Percentiles rank a stretch among this genome's conserved stretches.
Conservation (phyloP, 2,888 invertebrate species). For the Hyles lineata region DNA sequence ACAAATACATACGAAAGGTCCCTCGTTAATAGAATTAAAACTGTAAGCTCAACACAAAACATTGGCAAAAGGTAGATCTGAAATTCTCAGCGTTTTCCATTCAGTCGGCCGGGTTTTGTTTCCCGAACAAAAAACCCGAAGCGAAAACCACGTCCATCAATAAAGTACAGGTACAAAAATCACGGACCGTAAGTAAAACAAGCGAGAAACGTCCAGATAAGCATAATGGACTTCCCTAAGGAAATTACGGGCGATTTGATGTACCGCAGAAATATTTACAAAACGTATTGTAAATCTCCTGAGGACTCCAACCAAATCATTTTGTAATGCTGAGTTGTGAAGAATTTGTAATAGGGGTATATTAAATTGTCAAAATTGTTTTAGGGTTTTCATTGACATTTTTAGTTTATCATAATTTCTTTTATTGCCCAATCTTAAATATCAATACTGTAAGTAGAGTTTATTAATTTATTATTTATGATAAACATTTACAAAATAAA, state of each 20-base stretch:
- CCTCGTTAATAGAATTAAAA: too few species aligned
- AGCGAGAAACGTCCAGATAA: slow-evolving; percentile 37
- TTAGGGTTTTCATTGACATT: too few species aligned
- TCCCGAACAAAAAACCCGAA: background rate
- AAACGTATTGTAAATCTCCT: slow-evolving; percentile 47
- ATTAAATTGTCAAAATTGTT: background rate
- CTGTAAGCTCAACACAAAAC: too few species aligned
- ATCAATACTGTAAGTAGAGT: too few species aligned
- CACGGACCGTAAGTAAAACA: slow-evolving; percentile 15
- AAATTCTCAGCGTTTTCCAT: background rate
- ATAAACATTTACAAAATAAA: too few species aligned
- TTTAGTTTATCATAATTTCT: too few species aligned
- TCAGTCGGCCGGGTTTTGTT: background rate
- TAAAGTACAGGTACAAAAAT: slow-evolving; percentile 16
- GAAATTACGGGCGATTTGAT: slow-evolving; percentile 50
- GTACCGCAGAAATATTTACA: slow-evolving; percentile 51
- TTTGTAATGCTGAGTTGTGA: slow-evolving; percentile 27
- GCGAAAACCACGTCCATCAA: background rate
- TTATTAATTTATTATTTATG: too few species aligned
- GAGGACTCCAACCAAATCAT: slow-evolving; percentile 40
- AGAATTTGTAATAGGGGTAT: background rate
- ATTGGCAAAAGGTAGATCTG: too few species aligned
- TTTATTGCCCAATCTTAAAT: too few species aligned
- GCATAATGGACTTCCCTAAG: slow-evolving; percentile 50
- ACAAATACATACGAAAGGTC: too few species aligned